Evolutionary conservation across 2,113 vertebrate species (phyloP).

Genomic region (Phycodurus eques): DNA sequence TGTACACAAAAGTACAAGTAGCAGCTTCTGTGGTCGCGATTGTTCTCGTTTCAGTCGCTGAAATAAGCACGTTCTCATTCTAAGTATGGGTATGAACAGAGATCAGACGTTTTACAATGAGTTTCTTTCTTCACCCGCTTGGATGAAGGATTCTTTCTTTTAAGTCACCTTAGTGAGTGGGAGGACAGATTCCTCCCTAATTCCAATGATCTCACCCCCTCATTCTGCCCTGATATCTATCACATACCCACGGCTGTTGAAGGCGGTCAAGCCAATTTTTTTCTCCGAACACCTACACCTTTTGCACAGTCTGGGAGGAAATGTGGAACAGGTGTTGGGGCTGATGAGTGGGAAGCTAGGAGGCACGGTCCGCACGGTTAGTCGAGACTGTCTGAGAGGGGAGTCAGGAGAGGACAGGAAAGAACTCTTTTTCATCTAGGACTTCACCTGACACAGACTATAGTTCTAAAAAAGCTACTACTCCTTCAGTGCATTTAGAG

Average conservation of each 20-base stretch:
- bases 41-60: not conserved
- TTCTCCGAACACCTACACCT: constrained; percentile 71
- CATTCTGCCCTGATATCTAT: constrained; percentile 59
- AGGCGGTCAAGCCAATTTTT: constrained; percentile 61
- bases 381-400: constrained; percentile 25
- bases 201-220: constrained; percentile 59
- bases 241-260: constrained; percentile 64
- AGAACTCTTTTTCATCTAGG: not conserved
- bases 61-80: not conserved
- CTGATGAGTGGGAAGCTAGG: constrained; percentile 60
- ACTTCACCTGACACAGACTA: not conserved
- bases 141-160: constrained; percentile 45
- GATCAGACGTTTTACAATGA: constrained; percentile 15
- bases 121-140: constrained; percentile 28
- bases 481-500: not conserved
- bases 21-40: not conserved
- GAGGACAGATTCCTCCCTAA: constrained; percentile 55
- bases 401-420: constrained; percentile 41
- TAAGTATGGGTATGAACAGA: too few species aligned
- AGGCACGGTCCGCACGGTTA: constrained; percentile 45
- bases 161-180: constrained; percentile 50
- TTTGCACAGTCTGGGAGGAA: constrained; percentile 55
- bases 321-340: constrained; percentile 69
- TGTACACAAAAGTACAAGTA: not conserved
- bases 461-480: not conserved